A percentile compares a stretch with the other conserved stretches of the same genome.
These are phyloP conservation scores for Volucella inanis DNA, from an alignment of 2,888 invertebrate genomes.

Conservation along the genomic window DNA sequence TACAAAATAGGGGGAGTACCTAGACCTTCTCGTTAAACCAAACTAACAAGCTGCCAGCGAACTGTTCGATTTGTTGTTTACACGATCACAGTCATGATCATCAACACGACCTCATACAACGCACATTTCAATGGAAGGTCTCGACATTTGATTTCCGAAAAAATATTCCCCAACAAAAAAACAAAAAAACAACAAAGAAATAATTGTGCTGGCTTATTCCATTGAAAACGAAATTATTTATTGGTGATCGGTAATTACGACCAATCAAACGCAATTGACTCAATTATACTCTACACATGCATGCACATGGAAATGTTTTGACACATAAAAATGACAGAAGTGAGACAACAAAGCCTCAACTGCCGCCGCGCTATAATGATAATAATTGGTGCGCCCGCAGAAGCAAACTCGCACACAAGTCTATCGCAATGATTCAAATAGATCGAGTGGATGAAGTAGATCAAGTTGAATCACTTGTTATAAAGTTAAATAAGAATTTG, in stretches of 20 bases:
- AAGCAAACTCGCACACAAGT: background rate
- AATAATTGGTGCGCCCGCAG: slow-evolving; percentile 2
- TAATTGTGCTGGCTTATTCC: slow-evolving; percentile 23
- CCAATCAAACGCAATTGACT: slow-evolving; percentile 65
- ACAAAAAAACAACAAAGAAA: too few species aligned
- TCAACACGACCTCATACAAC: background rate
- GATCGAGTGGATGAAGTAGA: slow-evolving; percentile 36
- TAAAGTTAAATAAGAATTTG: slow-evolving; percentile 29
- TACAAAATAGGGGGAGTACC: background rate
- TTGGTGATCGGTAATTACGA: slow-evolving; percentile 44
- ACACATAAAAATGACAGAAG: background rate
- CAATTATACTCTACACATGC: slow-evolving; percentile 47
- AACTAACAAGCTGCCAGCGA: background rate
- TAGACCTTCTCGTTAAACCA: background rate
- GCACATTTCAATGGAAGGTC: background rate
- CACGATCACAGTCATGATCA: background rate
- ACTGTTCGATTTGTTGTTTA: background rate
- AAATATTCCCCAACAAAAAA: background rate
- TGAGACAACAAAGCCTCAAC: background rate
- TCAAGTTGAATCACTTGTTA: slow-evolving; percentile 31
- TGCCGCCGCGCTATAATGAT: background rate
- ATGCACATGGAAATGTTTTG: background rate
- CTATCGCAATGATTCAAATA: slow-evolving; percentile 26
- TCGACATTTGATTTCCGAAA: slow-evolving; percentile 10
- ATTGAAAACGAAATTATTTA: slow-evolving; percentile 29